Evolutionary conservation across 2,113 vertebrate genomes (phyloP).

Genomic region (Thomomys bottae): DNA sequence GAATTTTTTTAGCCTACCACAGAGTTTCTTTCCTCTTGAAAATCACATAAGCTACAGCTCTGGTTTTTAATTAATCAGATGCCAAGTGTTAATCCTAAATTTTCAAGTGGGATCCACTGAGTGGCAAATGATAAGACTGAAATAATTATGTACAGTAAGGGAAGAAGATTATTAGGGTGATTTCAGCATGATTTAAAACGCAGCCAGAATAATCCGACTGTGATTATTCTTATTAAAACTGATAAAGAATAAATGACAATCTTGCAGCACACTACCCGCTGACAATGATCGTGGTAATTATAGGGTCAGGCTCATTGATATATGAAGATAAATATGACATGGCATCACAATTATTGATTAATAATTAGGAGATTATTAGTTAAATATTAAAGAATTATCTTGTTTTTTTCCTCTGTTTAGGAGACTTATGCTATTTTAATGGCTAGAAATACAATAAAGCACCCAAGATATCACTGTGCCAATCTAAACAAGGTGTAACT

Average conservation of each 20-base stretch:
- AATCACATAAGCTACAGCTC: conserved; percentile 44
- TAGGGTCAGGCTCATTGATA: background rate
- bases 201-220: conserved; percentile 60
- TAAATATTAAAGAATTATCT: conserved; percentile 37
- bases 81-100: conserved; percentile 65
- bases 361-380: conserved; percentile 12
- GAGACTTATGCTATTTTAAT: conserved; percentile 33
- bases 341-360: background rate
- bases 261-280: conserved; percentile 55
- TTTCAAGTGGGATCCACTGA: conserved; percentile 63
- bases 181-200: conserved; percentile 61
- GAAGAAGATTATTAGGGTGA: conserved; percentile 48
- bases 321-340: background rate
- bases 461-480: background rate
- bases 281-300: conserved; percentile 1
- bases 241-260: conserved; percentile 52
- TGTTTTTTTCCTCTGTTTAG: conserved; percentile 34
- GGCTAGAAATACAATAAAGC: conserved; percentile 21
- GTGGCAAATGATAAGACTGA: conserved; percentile 54
- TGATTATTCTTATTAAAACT: conserved; percentile 19
- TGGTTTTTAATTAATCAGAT: conserved; percentile 73
- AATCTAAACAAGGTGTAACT: background rate
- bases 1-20: conserved; percentile 20
- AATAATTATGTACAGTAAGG: conserved; percentile 69
- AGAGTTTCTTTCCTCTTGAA: conserved; percentile 42